A percentile compares a stretch with the other conserved stretches of the same genome.
Conservation (phyloP, 1,140 invertebrate genomes). For the Drosophila takahashii region DNA sequence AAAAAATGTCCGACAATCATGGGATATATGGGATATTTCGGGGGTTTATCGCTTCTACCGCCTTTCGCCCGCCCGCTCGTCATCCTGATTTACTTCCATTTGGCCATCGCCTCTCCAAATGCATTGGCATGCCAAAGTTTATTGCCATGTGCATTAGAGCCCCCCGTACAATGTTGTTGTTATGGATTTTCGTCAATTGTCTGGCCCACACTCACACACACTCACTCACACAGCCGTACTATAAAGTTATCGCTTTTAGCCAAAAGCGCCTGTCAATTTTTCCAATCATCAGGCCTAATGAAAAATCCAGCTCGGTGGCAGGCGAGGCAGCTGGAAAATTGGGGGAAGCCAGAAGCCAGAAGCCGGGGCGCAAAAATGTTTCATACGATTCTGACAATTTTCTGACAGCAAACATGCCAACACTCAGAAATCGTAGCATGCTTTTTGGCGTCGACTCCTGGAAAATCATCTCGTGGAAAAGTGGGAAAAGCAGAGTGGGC, state of each 20-base stretch:
- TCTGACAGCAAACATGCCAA: conserved; percentile 83
- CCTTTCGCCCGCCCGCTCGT: no score
- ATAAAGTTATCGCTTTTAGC: conserved; percentile 73
- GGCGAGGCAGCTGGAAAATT: conserved; percentile 12
- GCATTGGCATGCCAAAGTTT: conserved; percentile 45
- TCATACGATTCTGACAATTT: conserved; percentile 80
- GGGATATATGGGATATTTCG: no score
- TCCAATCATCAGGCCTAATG: conserved; percentile 80
- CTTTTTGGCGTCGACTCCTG: conserved; percentile 34
- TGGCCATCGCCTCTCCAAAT: conserved; percentile 14
- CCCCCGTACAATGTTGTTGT: conserved; percentile 31
- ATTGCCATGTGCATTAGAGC: conserved; percentile 23
- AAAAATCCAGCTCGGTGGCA: conserved; percentile 65
- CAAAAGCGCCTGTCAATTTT: conserved; percentile 76
- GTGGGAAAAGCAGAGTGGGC: not conserved
- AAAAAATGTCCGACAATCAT: no score
- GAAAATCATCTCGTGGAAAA: conserved; percentile 6
- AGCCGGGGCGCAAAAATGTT: conserved; percentile 36
- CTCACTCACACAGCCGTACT: conserved; percentile 17
- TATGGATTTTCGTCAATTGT: conserved; percentile 60
- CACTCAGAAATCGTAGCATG: conserved; percentile 75
- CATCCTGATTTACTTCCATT: conserved; percentile 27
- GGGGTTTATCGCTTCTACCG: no score
- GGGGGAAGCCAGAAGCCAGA: not conserved
- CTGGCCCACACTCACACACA: conserved; percentile 43